phyloP scores from a whole-genome alignment of 2,113 vertebrate species.

The Edolisoma coerulescens region DNA sequence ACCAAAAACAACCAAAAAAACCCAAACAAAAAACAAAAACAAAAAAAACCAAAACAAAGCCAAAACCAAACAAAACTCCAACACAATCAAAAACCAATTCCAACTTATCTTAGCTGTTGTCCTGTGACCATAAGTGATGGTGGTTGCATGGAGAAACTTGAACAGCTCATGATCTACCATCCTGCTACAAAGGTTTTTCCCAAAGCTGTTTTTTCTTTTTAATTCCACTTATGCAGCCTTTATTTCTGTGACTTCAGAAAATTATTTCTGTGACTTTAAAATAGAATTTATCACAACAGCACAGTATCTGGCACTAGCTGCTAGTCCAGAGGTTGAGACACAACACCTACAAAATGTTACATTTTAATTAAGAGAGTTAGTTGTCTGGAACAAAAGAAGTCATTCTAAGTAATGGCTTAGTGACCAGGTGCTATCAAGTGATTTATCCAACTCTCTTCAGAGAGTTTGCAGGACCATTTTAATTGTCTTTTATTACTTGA shows the following conservation, averaged over 20 bases:
- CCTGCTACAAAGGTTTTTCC: neutral
- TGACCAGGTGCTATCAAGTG: constrained; percentile 35
- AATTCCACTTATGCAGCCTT: neutral
- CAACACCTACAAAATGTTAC: constrained; percentile 42
- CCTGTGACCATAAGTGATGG: neutral
- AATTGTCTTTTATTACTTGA: constrained; percentile 10
- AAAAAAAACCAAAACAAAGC: neutral
- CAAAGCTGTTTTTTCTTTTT: neutral
- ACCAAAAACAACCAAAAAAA: neutral
- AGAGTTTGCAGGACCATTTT: neutral
- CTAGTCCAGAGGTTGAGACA: constrained; percentile 36
- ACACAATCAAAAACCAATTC: neutral
- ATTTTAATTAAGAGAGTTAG: constrained; percentile 71
- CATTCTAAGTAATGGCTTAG: constrained; percentile 53
- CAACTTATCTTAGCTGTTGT: neutral
- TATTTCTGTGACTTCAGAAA: neutral
- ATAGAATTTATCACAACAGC: neutral
- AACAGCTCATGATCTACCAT: neutral
- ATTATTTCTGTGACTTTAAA: neutral
- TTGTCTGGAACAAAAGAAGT: constrained; percentile 63
- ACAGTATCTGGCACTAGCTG: neutral
- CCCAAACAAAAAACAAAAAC: neutral
- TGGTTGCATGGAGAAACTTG: neutral
- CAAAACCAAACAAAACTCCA: neutral
- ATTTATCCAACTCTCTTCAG: constrained; percentile 47